Evolutionary conservation across 2,888 invertebrate genomes (phyloP).

Genomic region (Pollenia griseotomentosa): DNA sequence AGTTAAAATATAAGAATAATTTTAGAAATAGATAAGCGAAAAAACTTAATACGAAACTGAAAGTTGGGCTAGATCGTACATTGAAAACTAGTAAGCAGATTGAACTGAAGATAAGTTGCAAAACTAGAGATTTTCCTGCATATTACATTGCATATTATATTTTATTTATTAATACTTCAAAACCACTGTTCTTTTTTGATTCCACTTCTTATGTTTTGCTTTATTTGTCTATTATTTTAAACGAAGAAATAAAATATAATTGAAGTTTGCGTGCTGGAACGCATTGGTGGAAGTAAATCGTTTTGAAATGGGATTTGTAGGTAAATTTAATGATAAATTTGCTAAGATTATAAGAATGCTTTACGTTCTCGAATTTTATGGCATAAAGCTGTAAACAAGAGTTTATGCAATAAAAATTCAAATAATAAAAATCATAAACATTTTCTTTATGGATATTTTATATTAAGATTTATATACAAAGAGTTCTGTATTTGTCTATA

Average conservation of each 20-base stretch:
- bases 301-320: constrained; percentile 18
- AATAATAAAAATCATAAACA: background rate
- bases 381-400: background rate
- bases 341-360: background rate
- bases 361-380: background rate
- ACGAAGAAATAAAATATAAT: constrained; percentile 6
- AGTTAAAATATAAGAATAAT: too few species aligned
- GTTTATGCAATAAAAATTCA: background rate
- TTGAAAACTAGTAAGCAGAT: too few species aligned
- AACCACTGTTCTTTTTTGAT: background rate
- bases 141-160: too few species aligned
- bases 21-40: too few species aligned
- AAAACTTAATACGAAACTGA: too few species aligned
- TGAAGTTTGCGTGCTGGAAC: background rate
- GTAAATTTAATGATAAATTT: constrained; percentile 36
- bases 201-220: too few species aligned
- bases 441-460: background rate
- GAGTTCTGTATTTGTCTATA: background rate
- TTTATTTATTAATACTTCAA: background rate
- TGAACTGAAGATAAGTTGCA: too few species aligned
- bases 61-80: too few species aligned
- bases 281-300: background rate
- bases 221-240: background rate
- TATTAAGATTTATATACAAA: background rate
- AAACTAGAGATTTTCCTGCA: too few species aligned